Percentiles rank a stretch among this genome's conserved stretches.
These are phyloP conservation scores for Hirundo rustica DNA, from an alignment of 2,797 vertebrate genomes.

Conservation along the genomic window DNA sequence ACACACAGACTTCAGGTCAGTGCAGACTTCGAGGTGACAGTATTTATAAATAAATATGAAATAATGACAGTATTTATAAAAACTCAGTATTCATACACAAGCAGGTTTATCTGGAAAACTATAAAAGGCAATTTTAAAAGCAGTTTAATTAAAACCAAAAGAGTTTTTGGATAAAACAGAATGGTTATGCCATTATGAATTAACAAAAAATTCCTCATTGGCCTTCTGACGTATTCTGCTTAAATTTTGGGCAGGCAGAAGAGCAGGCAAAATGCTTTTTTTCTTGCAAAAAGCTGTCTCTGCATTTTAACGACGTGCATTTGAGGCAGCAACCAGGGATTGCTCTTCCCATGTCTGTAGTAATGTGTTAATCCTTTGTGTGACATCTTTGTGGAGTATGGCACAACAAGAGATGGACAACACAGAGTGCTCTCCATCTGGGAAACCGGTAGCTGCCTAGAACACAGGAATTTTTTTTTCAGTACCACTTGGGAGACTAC, in stretches of 20 bases:
- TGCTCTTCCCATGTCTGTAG: background rate
- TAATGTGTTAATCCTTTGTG: background rate
- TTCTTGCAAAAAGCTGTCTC: background rate
- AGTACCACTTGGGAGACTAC: conserved; percentile 53
- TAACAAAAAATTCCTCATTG: background rate
- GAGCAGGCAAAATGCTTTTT: background rate
- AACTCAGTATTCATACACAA: background rate
- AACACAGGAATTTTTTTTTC: background rate
- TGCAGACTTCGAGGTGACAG: background rate
- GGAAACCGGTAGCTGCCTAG: conserved; percentile 29
- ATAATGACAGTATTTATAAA: background rate
- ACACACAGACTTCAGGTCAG: background rate
- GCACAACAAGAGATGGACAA: background rate
- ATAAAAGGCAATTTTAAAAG: background rate
- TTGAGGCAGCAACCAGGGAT: background rate
- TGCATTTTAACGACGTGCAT: background rate
- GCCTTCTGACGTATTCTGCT: background rate
- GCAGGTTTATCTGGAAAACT: background rate
- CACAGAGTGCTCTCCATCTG: background rate
- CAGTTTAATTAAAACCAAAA: background rate
- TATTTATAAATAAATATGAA: background rate
- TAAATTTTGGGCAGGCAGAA: background rate
- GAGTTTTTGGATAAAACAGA: background rate
- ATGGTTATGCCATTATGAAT: background rate
- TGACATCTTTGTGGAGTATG: background rate